Evolutionary conservation across 2,888 invertebrate species (phyloP).

Genomic region (Nomada lathburiana): DNA sequence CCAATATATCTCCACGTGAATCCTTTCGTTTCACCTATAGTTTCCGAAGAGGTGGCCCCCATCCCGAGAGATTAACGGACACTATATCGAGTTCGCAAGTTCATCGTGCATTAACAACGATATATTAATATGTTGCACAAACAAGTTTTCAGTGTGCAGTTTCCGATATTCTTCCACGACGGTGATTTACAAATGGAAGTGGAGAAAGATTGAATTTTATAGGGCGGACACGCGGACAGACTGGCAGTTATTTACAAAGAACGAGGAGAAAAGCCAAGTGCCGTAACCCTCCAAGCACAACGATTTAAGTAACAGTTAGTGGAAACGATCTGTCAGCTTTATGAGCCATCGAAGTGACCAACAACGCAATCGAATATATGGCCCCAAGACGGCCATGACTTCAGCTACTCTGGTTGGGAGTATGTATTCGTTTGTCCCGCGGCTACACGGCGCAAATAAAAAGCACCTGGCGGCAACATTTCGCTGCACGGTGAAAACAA

Average conservation of each 20-base stretch:
- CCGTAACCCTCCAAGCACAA: conserved; percentile 14
- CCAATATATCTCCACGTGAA: no score
- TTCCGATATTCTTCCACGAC: not conserved
- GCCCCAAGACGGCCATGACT: conserved; percentile 32
- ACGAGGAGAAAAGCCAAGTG: conserved; percentile 8
- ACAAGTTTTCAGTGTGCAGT: no score
- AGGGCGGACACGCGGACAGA: not conserved
- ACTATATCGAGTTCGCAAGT: no score
- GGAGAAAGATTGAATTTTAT: conserved; percentile 12
- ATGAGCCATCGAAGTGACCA: conserved; percentile 73
- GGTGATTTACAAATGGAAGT: not conserved
- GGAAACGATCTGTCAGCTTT: conserved; percentile 70
- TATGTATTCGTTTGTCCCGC: conserved; percentile 31
- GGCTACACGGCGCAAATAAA: conserved; percentile 16
- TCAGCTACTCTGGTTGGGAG: conserved; percentile 21
- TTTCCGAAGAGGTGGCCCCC: no score
- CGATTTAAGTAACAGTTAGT: conserved; percentile 58
- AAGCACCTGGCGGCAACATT: conserved; percentile 9
- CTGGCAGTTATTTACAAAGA: conserved; percentile 3
- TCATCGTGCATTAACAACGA: no score
- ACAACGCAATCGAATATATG: conserved; percentile 67
- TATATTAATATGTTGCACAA: no score
- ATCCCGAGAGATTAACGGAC: no score
- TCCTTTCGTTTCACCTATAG: no score
- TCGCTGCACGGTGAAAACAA: conserved; percentile 4